Evolutionary conservation across 2,797 vertebrate genomes (phyloP), one percentile per base, ranked within the genome.

Genomic region (Aldrovandia affinis): DNA sequence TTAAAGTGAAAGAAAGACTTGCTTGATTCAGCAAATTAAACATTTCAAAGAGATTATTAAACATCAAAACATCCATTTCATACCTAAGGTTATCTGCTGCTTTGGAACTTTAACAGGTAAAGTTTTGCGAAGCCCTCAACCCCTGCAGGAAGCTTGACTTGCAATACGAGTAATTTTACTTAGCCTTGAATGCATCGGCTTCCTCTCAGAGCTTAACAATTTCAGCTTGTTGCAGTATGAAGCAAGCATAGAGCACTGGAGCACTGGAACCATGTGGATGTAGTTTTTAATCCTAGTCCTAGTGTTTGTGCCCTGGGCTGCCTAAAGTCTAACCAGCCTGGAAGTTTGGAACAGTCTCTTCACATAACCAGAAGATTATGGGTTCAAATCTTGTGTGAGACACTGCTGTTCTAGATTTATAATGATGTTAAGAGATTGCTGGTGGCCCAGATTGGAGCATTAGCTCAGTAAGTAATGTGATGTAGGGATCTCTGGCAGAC

Each of bases 21-120:
- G 30, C 68, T 70, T 70, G 68, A 70, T 70, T 36, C 68, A 70
- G 68, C 68, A 70, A 70, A 70, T 70, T 70, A 70, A 70, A 39
- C 36, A 36, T 70, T 70, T 70, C 15, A 39, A 42, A 70, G 5
- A 39, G 33, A 70, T 36, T 42, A 70, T 70, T 39, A 36, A 36
- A 70, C 9, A 30, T 65, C 28, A 65, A 65, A 33, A 65, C 5
- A 65, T 3, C 30, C 68, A 20, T 65, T 70, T 70, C 68, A 36
- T 28, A 39, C 68, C 68, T 70, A 70, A 20, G 68, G 3, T 39
- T 70, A 22, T 18, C 30, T 70, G 33, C 10, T 18, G 68, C 68
- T 39, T 70, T 70, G 14, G 68, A 39, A 36, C 33, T 36, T 70
- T 70, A 39, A 39, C 33, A 22, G 15, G 30, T 30, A 39, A 70